Base-by-base conservation (phyloP, 2,888 invertebrate genomes). In the Hypercompe scribonia region DNA sequence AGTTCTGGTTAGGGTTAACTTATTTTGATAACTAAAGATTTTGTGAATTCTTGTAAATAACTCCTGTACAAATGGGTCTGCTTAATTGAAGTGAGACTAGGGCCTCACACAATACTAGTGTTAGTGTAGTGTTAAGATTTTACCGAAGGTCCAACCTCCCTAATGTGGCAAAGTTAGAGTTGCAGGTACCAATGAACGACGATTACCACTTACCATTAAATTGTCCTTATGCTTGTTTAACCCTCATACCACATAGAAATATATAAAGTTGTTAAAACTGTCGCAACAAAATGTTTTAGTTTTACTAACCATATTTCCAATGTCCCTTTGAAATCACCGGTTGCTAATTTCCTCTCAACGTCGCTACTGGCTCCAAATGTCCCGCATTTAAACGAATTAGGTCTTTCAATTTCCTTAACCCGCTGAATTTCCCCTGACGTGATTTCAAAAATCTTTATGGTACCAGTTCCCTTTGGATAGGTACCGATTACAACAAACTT, bases 401-500 rank as follows among this genome's bases (percentile, higher is more conserved):
- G 97, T 86, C 98, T 97, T 84, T 98, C 98, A 79, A 98, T 96
- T 82, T 98, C 97, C 84, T 97, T 97, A 3, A 98, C 89, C 78
- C 97, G 96, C 73, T 97, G 90, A n/a, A 91, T 86, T 87, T 98
- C 97, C 3, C 98, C 97, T 69, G 97, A 97, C 39, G 97, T 96
- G 34, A 99, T 95, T 89, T 98, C 97, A 88, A 97, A 98, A 28
- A 98, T 96, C 93, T 99, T 98, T 73, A 99, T 94, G 36, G 98
- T 97, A 0, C 99, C 99, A 70, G 97, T 97, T 66, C 98, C 98
- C 87, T 97, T 97, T 0, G 99, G 97, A 90, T 98, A 96, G 28
- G 97, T 97, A 18, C 99, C 99, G 72, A 99, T 96, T 65, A 98
- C 97, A 77, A 99, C 97, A 93, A 99, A 98, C 93, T 99, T 99